Conservation (phyloP, 2,113 vertebrate species). For the Glaucomys volans region DNA sequence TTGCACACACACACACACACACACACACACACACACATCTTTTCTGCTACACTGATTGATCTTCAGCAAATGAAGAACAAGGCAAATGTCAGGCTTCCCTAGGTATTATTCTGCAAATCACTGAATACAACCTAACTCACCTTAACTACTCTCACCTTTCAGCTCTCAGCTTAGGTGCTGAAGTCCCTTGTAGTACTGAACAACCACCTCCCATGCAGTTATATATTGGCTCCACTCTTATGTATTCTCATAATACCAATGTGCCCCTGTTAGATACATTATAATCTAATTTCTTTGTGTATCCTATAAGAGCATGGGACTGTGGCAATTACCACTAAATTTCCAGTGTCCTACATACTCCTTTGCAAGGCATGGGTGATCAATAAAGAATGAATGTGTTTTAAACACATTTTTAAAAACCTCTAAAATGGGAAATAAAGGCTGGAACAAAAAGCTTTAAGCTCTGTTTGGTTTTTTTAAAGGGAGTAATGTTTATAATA, state of each 20-base stretch:
- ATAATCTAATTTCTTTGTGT: neutral
- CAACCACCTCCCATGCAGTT: neutral
- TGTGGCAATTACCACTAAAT: neutral
- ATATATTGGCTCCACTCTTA: neutral
- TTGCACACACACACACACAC: neutral
- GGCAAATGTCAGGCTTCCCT: neutral
- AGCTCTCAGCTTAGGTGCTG: neutral
- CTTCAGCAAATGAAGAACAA: neutral
- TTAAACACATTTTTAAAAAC: neutral
- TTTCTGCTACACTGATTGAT: neutral
- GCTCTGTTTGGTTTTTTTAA: neutral
- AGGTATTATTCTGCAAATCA: neutral
- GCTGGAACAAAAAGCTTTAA: neutral
- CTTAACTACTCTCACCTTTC: neutral
- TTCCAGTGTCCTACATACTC: neutral
- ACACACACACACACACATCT: too few species aligned
- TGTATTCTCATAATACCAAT: neutral
- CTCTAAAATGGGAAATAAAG: neutral
- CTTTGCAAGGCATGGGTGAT: neutral
- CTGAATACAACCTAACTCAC: neutral
- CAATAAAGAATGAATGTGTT: constrained; percentile 10
- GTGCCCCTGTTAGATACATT: neutral
- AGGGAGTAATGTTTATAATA: neutral
- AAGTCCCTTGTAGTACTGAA: neutral
- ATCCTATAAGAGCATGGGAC: neutral